Percentiles rank a stretch among this genome's conserved stretches.
These are phyloP conservation scores for Anastatus disparis DNA, from an alignment of 1,140 invertebrate genomes.

Conservation along the genomic window DNA sequence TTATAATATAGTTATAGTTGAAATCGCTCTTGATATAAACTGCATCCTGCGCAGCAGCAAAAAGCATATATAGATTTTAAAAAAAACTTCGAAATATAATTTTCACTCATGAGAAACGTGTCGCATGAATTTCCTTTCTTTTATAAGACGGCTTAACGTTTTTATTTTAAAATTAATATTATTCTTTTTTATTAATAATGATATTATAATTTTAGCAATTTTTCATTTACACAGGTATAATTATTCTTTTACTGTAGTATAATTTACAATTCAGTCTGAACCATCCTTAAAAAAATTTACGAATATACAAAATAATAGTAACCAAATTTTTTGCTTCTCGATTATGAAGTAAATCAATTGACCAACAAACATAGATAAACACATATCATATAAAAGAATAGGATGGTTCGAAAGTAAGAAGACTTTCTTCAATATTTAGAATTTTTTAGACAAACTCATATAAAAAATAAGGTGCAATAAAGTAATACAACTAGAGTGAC, in stretches of 20 bases:
- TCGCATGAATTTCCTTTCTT: background rate
- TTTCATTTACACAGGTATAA: conserved; percentile 26
- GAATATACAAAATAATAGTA: conserved; percentile 6
- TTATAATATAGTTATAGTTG: conserved; percentile 1
- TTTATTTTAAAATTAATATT: conserved; percentile 16
- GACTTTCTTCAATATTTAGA: background rate
- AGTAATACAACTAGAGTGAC: background rate
- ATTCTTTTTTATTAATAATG: background rate
- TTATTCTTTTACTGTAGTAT: conserved; percentile 21
- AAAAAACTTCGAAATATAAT: conserved; percentile 22
- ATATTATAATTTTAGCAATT: conserved; percentile 25
- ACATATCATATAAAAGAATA: background rate
- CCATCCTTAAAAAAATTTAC: conserved; percentile 24
- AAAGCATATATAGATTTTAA: background rate
- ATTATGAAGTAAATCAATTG: background rate
- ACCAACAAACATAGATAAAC: background rate
- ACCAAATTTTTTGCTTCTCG: background rate
- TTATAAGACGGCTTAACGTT: background rate
- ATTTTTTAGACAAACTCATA: background rate
- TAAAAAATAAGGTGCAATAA: background rate
- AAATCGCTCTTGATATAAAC: conserved; percentile 10
- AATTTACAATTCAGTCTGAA: conserved; percentile 42
- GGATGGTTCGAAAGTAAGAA: conserved; percentile 28
- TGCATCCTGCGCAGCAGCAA: conserved; percentile 30
- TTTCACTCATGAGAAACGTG: background rate